These are phyloP conservation scores for Odontesthes bonariensis DNA, from an alignment of 2,113 vertebrate genomes.

Conservation along the genomic window DNA sequence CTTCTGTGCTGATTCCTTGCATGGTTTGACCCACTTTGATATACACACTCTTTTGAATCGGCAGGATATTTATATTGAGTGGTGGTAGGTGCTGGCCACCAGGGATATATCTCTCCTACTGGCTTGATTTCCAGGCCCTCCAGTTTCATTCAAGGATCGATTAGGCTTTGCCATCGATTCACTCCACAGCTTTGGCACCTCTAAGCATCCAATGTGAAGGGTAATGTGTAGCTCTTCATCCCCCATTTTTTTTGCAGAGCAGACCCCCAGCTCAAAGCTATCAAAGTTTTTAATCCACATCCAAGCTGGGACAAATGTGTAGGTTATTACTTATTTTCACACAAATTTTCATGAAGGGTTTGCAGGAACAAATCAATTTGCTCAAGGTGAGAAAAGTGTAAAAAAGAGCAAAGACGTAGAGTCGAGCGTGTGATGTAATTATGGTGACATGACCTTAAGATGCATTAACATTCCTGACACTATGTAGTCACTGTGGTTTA, in stretches of 20 bases:
- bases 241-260: slow-evolving; percentile 31
- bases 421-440: slow-evolving; percentile 15
- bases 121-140: slow-evolving; percentile 43
- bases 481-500: neutral
- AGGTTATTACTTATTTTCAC: neutral
- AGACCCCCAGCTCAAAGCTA: slow-evolving; percentile 14
- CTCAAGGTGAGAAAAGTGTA: slow-evolving; percentile 7
- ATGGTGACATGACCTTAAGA: neutral
- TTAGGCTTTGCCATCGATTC: slow-evolving; percentile 48
- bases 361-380: slow-evolving; percentile 23
- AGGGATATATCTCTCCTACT: slow-evolving; percentile 10
- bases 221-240: slow-evolving; percentile 47
- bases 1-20: slow-evolving; percentile 28
- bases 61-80: slow-evolving; percentile 42
- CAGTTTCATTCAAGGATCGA: slow-evolving; percentile 61
- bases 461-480: neutral
- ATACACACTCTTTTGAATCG: slow-evolving; percentile 47
- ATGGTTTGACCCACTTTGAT: slow-evolving; percentile 71
- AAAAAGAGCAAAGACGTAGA: slow-evolving; percentile 6
- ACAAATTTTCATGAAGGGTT: slow-evolving; percentile 20
- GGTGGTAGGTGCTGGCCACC: neutral
- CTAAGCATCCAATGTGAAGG: slow-evolving; percentile 32
- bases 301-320: slow-evolving; percentile 30
- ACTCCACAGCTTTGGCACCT: slow-evolving; percentile 34
- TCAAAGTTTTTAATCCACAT: neutral